A percentile compares a stretch with the other conserved stretches of the same genome.
Conservation (phyloP, 2,888 invertebrate genomes). For the Drosophila testacea region DNA sequence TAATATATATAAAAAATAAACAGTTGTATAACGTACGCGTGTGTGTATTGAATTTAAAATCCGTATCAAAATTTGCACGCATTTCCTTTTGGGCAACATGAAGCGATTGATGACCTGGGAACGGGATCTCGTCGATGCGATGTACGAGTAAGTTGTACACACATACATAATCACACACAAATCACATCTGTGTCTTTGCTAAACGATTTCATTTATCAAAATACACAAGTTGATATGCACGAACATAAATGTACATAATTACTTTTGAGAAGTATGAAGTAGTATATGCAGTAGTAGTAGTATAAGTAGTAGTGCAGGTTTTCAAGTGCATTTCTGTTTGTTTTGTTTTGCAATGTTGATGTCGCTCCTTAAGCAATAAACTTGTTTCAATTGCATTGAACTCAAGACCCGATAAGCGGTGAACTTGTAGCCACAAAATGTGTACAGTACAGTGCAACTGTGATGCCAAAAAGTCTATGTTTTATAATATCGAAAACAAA, state of each 20-base stretch:
- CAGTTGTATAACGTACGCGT: slow-evolving; percentile 49
- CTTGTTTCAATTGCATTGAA: slow-evolving; percentile 68
- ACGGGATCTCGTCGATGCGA: slow-evolving; percentile 83
- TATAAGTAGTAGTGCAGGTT: slow-evolving; percentile 53
- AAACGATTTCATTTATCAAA: slow-evolving; percentile 57
- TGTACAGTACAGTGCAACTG: slow-evolving; percentile 30
- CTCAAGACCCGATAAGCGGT: slow-evolving; percentile 53
- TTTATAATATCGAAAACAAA: slow-evolving; percentile 35
- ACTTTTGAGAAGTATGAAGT: slow-evolving; percentile 19
- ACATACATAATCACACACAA: slow-evolving; percentile 21
- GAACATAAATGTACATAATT: slow-evolving; percentile 22
- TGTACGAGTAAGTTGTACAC: slow-evolving; percentile 81
- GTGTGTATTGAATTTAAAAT: slow-evolving; percentile 50
- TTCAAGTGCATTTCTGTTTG: slow-evolving; percentile 58
- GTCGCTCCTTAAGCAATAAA: slow-evolving; percentile 52
- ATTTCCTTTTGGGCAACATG: slow-evolving; percentile 70
- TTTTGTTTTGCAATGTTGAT: slow-evolving; percentile 41
- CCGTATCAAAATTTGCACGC: slow-evolving; percentile 45
- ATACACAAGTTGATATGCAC: neutral
- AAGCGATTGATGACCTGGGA: slow-evolving; percentile 83
- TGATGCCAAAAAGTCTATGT: slow-evolving; percentile 44
- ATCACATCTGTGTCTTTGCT: slow-evolving; percentile 23
- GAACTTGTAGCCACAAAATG: slow-evolving; percentile 48
- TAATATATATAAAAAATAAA: slow-evolving; percentile 9
- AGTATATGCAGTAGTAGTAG: too few species aligned